These are phyloP conservation scores for Cordilura impudica DNA, from an alignment of 2,888 invertebrate genomes.

Conservation along the genomic window DNA sequence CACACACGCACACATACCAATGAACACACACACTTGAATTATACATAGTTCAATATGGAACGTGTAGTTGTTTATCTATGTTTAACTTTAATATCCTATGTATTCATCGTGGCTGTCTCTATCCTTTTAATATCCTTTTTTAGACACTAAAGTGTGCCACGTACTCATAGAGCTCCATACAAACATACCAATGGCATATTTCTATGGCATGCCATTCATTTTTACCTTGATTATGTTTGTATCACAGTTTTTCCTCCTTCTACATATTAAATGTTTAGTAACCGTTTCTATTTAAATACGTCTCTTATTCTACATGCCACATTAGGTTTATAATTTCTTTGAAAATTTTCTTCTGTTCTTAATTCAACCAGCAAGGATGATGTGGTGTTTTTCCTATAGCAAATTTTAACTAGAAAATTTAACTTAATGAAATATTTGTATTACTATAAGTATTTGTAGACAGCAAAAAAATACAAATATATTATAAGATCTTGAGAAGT, in stretches of 20 bases:
- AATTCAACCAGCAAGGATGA: no score
- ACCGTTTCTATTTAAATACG: slow-evolving; percentile 14
- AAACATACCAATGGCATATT: neutral
- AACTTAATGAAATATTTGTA: no score
- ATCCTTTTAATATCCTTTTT: neutral
- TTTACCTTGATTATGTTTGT: neutral
- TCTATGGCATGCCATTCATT: neutral
- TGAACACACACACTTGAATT: neutral
- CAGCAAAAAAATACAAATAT: no score
- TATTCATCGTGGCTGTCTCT: neutral
- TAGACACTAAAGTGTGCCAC: neutral
- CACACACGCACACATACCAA: neutral
- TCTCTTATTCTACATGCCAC: neutral
- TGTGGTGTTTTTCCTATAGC: no score
- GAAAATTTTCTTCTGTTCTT: neutral
- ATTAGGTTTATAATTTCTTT: neutral
- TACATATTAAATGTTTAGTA: slow-evolving; percentile 6
- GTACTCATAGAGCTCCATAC: neutral
- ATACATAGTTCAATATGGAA: slow-evolving; percentile 23
- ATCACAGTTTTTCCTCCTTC: neutral
- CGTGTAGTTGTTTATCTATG: slow-evolving; percentile 39
- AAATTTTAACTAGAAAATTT: no score
- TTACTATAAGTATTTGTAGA: no score
- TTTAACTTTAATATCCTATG: slow-evolving; percentile 12
- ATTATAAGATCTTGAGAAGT: no score